Evolutionary conservation across 2,113 vertebrate genomes (phyloP).

Genomic region (Pimephales promelas): DNA sequence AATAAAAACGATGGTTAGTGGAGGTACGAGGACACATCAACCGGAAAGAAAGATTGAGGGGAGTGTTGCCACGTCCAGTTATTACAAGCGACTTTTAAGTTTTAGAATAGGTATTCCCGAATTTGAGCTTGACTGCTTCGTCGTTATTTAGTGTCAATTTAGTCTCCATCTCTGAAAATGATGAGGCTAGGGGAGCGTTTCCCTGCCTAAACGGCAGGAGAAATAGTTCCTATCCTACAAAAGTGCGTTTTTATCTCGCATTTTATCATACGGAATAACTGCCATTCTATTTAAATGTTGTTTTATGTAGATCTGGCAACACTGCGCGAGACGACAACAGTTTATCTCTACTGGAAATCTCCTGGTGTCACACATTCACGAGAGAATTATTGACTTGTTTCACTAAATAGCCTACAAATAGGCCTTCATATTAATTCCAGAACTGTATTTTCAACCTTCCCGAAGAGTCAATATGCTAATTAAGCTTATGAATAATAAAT

Average conservation of each 20-base stretch:
- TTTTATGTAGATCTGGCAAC: neutral
- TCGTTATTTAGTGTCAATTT: neutral
- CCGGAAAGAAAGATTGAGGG: slow-evolving; percentile 64
- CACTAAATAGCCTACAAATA: no score
- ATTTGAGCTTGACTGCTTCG: neutral
- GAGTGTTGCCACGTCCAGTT: slow-evolving; percentile 36
- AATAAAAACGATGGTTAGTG: neutral
- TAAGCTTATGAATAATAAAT: neutral
- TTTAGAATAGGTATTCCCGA: neutral
- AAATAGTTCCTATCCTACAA: neutral
- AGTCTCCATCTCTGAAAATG: neutral
- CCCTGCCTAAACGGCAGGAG: neutral
- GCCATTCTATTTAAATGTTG: neutral
- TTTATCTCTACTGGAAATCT: slow-evolving; percentile 72
- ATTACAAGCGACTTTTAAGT: neutral
- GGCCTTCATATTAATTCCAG: neutral
- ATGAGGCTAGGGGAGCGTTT: neutral
- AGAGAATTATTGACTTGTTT: slow-evolving; percentile 5
- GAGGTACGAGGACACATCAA: slow-evolving; percentile 31
- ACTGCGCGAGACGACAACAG: slow-evolving; percentile 35
- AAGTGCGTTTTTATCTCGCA: neutral
- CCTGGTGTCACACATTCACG: slow-evolving; percentile 61
- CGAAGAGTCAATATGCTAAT: neutral
- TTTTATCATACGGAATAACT: neutral
- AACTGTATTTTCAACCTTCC: neutral